Base-by-base conservation (phyloP, 2,113 vertebrate genomes). In the Seriola rivoliana region DNA sequence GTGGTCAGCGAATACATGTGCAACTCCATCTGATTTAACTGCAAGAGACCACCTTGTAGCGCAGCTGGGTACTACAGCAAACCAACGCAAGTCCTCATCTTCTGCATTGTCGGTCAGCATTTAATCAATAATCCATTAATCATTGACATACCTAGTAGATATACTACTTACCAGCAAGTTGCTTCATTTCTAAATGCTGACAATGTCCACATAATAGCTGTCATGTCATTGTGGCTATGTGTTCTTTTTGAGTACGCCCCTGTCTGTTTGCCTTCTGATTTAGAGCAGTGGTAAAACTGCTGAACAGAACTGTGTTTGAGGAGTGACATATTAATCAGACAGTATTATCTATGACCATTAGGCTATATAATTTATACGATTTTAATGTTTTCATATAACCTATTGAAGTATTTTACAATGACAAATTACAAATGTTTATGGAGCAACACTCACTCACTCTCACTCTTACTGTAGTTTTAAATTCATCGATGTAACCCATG, bases 401-500 rank as follows among this genome's bases (percentile, higher is more conserved):
- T 62, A n/a, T 66, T 64, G 5, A 75, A 46, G 40, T 52, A 21
- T 81, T 81, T 67, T 0, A 2, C 46, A 52, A 29, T 40, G 42
- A 36, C 8, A 63, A 60, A 68, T 71, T 44, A 21, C 6, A 32
- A 60, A 59, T 78, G 36, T 64, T 71, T 66, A 78, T 46, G 11
- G 40, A 40, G 60, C 55, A 73, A 75, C 40, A 62, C 16, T 73
- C 46, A 19, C 23, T 63, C 25, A 44, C 34, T 40, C 46, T 59
- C 40, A 67, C 58, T 66, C 38, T 75, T 29, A 64, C 62, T 44
- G 44, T 67, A 25, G 66, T 86, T 84, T 50, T 44, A 76, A 80
- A 89, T 76, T 73, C 59, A 86, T 71, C 19, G 32, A 3, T 12
- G 46, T 62, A 65, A 82, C 72, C 57, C 16, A 16, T 48, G 52